phyloP scores from a whole-genome alignment of 2,888 invertebrate genomes.

The Rhodophaea formosa region DNA sequence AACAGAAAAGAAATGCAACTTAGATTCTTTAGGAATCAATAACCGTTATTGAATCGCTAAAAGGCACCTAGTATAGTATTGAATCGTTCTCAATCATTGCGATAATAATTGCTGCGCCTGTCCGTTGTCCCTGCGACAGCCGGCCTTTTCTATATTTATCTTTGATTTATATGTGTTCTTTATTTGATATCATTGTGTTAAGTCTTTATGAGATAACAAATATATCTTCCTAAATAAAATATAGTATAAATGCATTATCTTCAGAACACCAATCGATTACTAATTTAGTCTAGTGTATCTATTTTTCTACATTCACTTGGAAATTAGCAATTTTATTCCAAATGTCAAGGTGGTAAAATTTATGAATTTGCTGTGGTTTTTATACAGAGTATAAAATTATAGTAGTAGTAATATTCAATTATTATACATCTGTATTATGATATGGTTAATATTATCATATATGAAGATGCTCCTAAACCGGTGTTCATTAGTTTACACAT shows the following conservation, averaged over 20 bases:
- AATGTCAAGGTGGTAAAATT: slow-evolving; percentile 11
- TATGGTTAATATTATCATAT: slow-evolving; percentile 31
- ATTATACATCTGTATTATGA: slow-evolving; percentile 11
- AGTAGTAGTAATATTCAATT: slow-evolving; percentile 1
- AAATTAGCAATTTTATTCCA: slow-evolving; percentile 6
- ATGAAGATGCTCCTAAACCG: no score
- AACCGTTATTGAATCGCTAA: not conserved
- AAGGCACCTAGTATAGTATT: not conserved
- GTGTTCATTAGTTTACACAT: no score
- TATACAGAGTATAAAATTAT: slow-evolving; percentile 40
- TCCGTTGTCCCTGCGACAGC: slow-evolving; percentile 33
- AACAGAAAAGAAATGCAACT: not conserved
- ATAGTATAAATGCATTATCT: slow-evolving; percentile 16
- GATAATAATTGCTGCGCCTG: slow-evolving; percentile 32
- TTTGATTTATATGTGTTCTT: slow-evolving; percentile 38
- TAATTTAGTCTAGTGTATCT: slow-evolving; percentile 26
- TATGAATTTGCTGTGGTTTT: slow-evolving; percentile 32
- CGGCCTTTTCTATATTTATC: slow-evolving; percentile 38
- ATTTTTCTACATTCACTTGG: slow-evolving; percentile 24
- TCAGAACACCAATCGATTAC: slow-evolving; percentile 34
- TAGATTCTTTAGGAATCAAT: not conserved
- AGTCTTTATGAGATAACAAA: slow-evolving; percentile 23
- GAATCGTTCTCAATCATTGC: slow-evolving; percentile 19
- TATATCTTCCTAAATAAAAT: slow-evolving; percentile 19
- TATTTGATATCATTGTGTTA: slow-evolving; percentile 25